Evolutionary conservation across 2,888 invertebrate species (phyloP), one percentile per base, ranked within the genome.

Genomic region (Hypomecis atomaria): DNA sequence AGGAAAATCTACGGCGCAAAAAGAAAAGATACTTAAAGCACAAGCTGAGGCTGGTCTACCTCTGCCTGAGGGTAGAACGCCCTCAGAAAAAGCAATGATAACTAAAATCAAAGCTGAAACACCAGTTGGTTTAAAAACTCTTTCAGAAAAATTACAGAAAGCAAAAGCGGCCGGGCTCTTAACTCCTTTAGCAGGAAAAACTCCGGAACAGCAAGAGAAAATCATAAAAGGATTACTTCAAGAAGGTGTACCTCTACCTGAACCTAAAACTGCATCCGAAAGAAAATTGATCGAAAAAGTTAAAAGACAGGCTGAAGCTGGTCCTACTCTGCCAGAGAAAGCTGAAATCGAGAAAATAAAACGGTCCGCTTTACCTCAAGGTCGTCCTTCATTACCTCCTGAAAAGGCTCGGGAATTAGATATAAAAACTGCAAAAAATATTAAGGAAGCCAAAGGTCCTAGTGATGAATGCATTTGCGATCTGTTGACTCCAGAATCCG

Each of bases 371-470:
- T 43, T 43, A 43, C 38, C 36, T 52, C 52, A 38, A 23, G 38
- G 52, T 6, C 40, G 38, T 40, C 38, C 38, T 40, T 10, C 52
- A 6, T 6, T 52, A 5, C 40, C 52, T 6, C 52, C 52, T 4
- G 52, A 40, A 10, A 40, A 52, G 5, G 52, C 52, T 23, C 13
- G 6, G 23, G 52, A 69, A 55, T 36, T 71, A 13, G 71, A 71
- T 23, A 58, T 61, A 36, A 66, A 71, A 71, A 78, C 78, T 8
- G 71, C 70, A 6, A 78, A 76, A 69, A 13, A 60, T 10, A 59
- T 78, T n/a, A 77, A 73, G 66, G 78, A 78, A 67, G 73, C 71
- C 0, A 76, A 72, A 61, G 78, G 78, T 0, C 78, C 78, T 8
- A 73, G 66, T 52, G 74, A 78, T 49, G 77, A 78, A 65, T 78